Evolutionary conservation across 2,797 vertebrate species (phyloP), one percentile per base, ranked within the genome.

Genomic region (Sparus aurata): DNA sequence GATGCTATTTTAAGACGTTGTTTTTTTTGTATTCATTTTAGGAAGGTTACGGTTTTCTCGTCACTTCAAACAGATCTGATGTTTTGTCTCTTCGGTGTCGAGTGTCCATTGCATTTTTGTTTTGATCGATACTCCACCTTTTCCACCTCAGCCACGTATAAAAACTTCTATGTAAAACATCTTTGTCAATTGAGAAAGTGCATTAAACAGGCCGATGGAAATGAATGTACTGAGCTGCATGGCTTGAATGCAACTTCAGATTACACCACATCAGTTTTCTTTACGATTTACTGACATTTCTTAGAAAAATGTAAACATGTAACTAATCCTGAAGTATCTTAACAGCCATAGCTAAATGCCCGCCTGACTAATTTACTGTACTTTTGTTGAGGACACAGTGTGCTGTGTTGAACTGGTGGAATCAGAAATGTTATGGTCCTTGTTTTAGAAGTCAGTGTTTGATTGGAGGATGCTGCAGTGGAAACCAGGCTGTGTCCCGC

Each of bases 401-500:
- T 18, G 5, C 52, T 15, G 4, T 30, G 22, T 34, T 17, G 17
- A 25, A 13, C 17, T 22, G 46, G 1, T 9, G 34, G 34, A 38
- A 38, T 38, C 34, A 38, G 38, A 38, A 38, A 38, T 38, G 38
- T 38, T 38, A 38, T 38, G 38, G 38, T 38, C 38, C 38, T 11
- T 38, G 38, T 38, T 38, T 38, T 38, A 38, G 38, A 38, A 10
- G 30, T 25, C 12, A 18, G 20, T 22, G 57, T 77, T 18, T 75
- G 70, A 22, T 23, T 17, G 23, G 23, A 46, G n/a, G 34, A 57
- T 4, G 7, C 22, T 11, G 12, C 41, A 54, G 66, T 61, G 55
- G 15, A 66, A 68, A 77, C 38, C 61, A 62, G 62, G 27, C 76
- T 45, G 63, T 62, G 80, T 69, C 54, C 65, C 0, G 6, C 13